A percentile compares a stretch with the other conserved stretches of the same genome.
phyloP scores from a whole-genome alignment of 2,113 vertebrate species.

The Neolamprologus tretocephalus region DNA sequence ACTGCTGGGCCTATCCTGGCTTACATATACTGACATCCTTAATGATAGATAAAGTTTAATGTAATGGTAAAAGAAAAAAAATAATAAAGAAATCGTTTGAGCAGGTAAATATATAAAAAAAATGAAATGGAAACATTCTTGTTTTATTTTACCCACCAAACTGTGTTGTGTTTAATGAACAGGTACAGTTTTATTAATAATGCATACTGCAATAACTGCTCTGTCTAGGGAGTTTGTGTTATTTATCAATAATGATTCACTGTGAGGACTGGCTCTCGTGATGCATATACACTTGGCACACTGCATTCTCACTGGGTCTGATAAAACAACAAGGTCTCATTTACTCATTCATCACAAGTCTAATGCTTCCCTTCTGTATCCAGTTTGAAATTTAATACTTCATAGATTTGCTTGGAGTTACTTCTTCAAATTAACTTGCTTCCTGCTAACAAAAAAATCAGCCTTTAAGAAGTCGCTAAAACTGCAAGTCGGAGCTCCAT shows the following conservation, averaged over 20 bases:
- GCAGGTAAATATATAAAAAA: not conserved
- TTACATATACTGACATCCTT: not conserved
- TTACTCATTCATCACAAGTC: constrained; percentile 2
- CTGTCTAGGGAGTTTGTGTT: not conserved
- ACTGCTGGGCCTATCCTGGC: not conserved
- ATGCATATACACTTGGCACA: not conserved
- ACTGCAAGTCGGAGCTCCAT: constrained; percentile 9
- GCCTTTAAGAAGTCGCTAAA: constrained; percentile 30
- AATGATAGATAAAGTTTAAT: not conserved
- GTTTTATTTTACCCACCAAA: not conserved
- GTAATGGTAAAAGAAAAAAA: not conserved
- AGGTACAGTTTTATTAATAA: not conserved
- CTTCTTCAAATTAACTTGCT: not conserved
- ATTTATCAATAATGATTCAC: constrained; percentile 2
- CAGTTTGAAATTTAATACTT: not conserved
- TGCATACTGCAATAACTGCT: not conserved
- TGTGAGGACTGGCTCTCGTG: not conserved
- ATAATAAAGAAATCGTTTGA: not conserved
- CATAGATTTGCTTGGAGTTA: not conserved
- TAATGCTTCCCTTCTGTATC: not conserved
- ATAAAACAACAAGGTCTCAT: not conserved
- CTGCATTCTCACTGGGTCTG: not conserved
- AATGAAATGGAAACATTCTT: not conserved
- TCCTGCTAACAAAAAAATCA: not conserved
- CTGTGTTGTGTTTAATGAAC: not conserved